Conservation (phyloP, 2,113 vertebrate species). For the Eurypyga helias region DNA sequence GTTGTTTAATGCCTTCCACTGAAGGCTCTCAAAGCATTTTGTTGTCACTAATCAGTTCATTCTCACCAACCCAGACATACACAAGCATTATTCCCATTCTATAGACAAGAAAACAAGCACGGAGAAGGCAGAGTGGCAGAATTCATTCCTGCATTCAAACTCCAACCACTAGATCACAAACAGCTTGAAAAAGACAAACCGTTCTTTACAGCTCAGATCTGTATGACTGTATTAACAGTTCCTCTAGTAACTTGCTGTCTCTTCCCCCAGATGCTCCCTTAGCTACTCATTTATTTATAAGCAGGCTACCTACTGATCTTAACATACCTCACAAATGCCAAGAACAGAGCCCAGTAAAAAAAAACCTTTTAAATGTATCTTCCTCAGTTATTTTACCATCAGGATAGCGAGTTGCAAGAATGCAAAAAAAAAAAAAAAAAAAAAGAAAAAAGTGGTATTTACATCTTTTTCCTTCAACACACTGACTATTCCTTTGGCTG, state of each 20-base stretch:
- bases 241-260: not conserved
- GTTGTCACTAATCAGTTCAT: not conserved
- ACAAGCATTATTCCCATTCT: constrained; percentile 14
- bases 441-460: not conserved
- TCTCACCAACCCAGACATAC: not conserved
- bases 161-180: not conserved
- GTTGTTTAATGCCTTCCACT: not conserved
- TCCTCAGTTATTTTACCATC: not conserved
- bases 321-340: not conserved
- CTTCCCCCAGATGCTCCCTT: not conserved
- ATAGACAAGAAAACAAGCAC: not conserved
- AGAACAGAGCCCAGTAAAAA: not conserved
- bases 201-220: not conserved
- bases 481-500: not conserved
- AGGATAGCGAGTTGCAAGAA: not conserved
- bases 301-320: not conserved
- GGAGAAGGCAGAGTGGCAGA: not conserved
- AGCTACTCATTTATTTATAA: not conserved
- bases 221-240: not conserved
- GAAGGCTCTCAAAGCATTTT: not conserved
- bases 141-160: constrained; percentile 3
- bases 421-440: not conserved
- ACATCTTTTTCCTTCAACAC: not conserved
- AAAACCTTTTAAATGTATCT: not conserved
- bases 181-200: not conserved